phyloP scores from a whole-genome alignment of 2,797 vertebrate genomes.

The Pseudochirops corinnae region DNA sequence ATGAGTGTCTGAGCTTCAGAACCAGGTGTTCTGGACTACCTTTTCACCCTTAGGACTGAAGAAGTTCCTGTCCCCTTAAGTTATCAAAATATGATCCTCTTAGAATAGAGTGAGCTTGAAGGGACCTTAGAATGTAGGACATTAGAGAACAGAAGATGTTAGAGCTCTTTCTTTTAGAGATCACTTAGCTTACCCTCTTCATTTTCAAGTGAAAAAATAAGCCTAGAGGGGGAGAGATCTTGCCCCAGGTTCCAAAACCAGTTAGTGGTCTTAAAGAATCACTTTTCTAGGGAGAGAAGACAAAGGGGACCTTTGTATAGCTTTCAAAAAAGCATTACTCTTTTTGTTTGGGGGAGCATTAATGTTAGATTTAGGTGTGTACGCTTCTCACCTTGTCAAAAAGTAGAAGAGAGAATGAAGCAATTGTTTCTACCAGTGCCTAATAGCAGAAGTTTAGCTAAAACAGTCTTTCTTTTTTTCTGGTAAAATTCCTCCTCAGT shows the following conservation, averaged over 20 bases:
- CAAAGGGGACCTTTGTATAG: constrained; percentile 61
- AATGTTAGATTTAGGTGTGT: constrained; percentile 57
- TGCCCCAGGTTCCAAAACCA: neutral
- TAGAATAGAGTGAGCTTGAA: neutral
- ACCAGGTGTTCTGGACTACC: neutral
- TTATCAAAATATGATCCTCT: neutral
- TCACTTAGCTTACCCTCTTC: neutral
- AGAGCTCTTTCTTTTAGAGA: neutral
- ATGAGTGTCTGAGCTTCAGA: neutral
- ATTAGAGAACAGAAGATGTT: neutral
- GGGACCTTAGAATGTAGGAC: neutral
- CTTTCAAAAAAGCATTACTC: constrained; percentile 37
- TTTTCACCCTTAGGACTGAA: constrained; percentile 76
- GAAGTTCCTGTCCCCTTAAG: neutral
- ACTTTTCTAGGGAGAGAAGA: neutral
- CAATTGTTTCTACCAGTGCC: constrained; percentile 58
- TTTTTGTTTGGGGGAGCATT: constrained; percentile 61
- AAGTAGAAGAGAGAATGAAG: constrained; percentile 27
- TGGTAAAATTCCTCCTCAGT: constrained; percentile 38
- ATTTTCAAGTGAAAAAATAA: neutral
- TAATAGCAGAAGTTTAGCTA: neutral
- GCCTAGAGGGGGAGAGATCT: neutral
- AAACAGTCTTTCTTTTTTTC: constrained; percentile 29
- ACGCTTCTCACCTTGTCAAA: constrained; percentile 59
- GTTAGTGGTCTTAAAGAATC: neutral